A percentile compares a stretch with the other conserved stretches of the same genome.
phyloP scores from a whole-genome alignment of 2,113 vertebrate species.

The Benitochromis conjunctus region DNA sequence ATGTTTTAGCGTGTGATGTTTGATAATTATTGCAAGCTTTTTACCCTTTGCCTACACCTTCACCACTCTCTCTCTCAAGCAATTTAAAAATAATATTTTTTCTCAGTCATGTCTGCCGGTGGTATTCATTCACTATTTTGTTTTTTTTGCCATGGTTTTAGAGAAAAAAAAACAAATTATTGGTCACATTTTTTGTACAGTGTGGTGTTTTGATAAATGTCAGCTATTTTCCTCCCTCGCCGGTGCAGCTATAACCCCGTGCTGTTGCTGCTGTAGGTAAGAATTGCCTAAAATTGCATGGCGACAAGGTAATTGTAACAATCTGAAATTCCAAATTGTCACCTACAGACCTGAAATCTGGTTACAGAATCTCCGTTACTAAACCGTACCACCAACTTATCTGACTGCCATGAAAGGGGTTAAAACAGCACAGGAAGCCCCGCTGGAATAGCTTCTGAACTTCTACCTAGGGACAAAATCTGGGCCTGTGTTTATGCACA shows the following conservation, averaged over 20 bases:
- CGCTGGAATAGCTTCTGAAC: constrained; percentile 37
- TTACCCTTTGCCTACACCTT: background rate
- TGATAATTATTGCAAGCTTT: background rate
- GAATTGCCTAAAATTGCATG: constrained; percentile 24
- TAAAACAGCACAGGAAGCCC: constrained; percentile 28
- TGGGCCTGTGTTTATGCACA: constrained; percentile 48
- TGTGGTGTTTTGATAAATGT: background rate
- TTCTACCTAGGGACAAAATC: constrained; percentile 19
- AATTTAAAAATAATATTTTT: background rate
- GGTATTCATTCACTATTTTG: background rate
- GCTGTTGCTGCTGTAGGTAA: background rate
- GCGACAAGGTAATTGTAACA: constrained; percentile 26
- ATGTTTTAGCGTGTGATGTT: background rate
- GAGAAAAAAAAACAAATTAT: background rate
- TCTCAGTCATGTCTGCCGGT: background rate
- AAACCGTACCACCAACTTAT: background rate
- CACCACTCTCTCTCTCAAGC: background rate
- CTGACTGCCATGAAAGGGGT: constrained; percentile 18
- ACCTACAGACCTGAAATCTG: constrained; percentile 15
- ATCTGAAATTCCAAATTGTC: constrained; percentile 38
- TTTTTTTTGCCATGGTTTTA: background rate
- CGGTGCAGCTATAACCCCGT: background rate
- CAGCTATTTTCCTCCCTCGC: background rate
- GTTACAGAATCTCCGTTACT: constrained; percentile 1
- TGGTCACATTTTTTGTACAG: background rate